Percentiles rank a stretch among this genome's conserved stretches.
phyloP scores from a whole-genome alignment of 1,140 invertebrate species.

The Zaprionus ghesquierei region DNA sequence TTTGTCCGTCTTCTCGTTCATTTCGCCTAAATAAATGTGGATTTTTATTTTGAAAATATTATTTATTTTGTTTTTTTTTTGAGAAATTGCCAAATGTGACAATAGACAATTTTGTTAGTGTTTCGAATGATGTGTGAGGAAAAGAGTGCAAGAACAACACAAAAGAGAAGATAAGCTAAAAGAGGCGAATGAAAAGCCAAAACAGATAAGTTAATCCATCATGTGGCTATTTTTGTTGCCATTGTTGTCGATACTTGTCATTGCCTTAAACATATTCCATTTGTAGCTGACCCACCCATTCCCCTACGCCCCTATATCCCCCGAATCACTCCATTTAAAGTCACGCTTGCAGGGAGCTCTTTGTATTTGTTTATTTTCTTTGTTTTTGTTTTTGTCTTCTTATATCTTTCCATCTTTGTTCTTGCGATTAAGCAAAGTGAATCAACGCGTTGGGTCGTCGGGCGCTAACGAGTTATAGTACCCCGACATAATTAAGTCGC shows the following conservation, averaged over 20 bases:
- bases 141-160: not conserved
- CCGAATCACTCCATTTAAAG: not conserved
- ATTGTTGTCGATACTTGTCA: conserved; percentile 43
- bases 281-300: conserved; percentile 14
- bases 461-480: conserved; percentile 14
- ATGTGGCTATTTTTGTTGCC: conserved; percentile 2
- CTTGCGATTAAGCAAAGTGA: conserved; percentile 27
- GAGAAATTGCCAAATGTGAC: conserved; percentile 9
- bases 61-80: not conserved
- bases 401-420: not conserved
- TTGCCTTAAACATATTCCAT: conserved; percentile 46
- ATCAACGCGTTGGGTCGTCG: not conserved
- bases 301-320: too few relatives aligned
- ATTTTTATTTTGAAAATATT: not conserved
- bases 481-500: conserved; percentile 26
- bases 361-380: too few relatives aligned
- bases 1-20: conserved; percentile 15
- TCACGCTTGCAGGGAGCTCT: conserved; percentile 41
- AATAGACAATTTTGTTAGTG: conserved; percentile 44
- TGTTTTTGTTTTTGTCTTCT: not conserved
- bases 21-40: not conserved
- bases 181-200: too few relatives aligned
- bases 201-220: not conserved
- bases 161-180: not conserved
- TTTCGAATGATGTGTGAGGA: not conserved